A percentile compares a stretch with the other conserved stretches of the same genome.
These are phyloP conservation scores for Orchesellides sinensis DNA, from an alignment of 2,888 invertebrate species.

Conservation along the genomic window DNA sequence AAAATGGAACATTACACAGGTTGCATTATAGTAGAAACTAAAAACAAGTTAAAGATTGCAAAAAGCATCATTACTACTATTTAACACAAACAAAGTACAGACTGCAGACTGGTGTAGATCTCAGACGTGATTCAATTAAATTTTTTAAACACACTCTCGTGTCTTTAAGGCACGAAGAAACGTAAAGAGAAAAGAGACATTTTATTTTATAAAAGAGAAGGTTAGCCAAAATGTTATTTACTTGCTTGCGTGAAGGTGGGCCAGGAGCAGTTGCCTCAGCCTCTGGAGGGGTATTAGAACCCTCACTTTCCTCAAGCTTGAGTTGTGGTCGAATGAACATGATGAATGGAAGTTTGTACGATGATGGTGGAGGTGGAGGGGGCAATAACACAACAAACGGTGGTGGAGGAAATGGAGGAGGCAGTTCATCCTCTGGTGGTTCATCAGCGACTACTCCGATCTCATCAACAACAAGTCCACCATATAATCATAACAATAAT, in stretches of 20 bases:
- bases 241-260: constrained; percentile 75
- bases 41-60: not conserved
- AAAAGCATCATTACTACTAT: not conserved
- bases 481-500: constrained; percentile 70
- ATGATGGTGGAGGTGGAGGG: constrained; percentile 69
- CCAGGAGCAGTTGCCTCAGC: constrained; percentile 71
- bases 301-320: constrained; percentile 68
- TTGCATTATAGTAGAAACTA: not conserved
- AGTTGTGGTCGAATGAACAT: constrained; percentile 69
- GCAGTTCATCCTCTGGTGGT: constrained; percentile 69
- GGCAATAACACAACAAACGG: constrained; percentile 24
- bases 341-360: constrained; percentile 75
- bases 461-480: constrained; percentile 72
- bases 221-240: constrained; percentile 72
- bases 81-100: not conserved
- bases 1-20: not conserved
- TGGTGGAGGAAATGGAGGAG: constrained; percentile 62
- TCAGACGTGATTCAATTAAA: constrained; percentile 17
- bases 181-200: not conserved
- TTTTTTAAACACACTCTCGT: not conserved
- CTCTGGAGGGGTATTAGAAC: constrained; percentile 71
- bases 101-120: constrained; percentile 46
- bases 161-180: not conserved
- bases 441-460: constrained; percentile 72
- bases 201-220: constrained; percentile 13